These are phyloP conservation scores for Leptinotarsa texana DNA, from an alignment of 1,140 invertebrate genomes.

Conservation along the genomic window DNA sequence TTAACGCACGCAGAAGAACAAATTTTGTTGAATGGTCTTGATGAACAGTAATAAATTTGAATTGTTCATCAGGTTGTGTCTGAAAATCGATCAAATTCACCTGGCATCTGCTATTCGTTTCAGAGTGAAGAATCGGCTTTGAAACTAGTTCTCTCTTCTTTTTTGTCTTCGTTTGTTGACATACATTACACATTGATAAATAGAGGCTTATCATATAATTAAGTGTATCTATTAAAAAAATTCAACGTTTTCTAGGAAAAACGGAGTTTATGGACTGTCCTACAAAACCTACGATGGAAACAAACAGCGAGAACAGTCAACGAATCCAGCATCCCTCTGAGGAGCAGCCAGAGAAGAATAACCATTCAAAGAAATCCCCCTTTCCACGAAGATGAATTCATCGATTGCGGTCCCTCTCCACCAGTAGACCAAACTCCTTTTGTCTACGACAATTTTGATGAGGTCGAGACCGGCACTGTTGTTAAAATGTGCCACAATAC, in stretches of 20 bases:
- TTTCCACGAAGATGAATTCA: slow-evolving; percentile 59
- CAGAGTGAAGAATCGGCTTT: too few species aligned
- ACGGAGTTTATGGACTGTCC: neutral
- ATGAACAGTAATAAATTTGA: too few species aligned
- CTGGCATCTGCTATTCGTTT: too few species aligned
- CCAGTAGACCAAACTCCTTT: slow-evolving; percentile 73
- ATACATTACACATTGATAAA: too few species aligned
- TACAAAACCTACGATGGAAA: neutral
- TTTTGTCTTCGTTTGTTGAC: too few species aligned
- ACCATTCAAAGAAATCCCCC: neutral
- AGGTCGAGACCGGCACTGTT: slow-evolving; percentile 60
- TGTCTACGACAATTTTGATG: slow-evolving; percentile 75
- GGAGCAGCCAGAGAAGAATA: neutral
- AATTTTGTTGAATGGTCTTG: too few species aligned
- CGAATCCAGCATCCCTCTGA: neutral
- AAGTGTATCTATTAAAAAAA: too few species aligned
- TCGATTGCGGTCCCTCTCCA: slow-evolving; percentile 73
- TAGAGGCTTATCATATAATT: too few species aligned
- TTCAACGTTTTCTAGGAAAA: neutral
- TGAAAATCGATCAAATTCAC: too few species aligned
- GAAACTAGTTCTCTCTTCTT: too few species aligned
- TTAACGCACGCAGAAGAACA: too few species aligned
- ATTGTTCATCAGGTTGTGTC: too few species aligned
- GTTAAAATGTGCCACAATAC: slow-evolving; percentile 74
- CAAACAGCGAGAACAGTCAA: neutral